phyloP scores from a whole-genome alignment of 2,888 invertebrate species.

The Melinopterus prodromus region DNA sequence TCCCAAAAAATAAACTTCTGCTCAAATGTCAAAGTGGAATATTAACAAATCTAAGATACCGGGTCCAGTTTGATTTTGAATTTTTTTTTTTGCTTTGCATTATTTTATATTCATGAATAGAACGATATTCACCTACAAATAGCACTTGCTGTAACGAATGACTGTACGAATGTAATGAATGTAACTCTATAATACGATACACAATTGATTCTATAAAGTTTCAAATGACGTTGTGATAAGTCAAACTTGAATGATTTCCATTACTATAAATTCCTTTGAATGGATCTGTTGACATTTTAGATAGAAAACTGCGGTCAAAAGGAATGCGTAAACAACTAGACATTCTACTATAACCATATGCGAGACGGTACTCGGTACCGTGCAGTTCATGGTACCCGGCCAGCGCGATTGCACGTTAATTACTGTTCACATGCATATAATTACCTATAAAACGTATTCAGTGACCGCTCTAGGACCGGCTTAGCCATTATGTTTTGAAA shows the following conservation, averaged over 20 bases:
- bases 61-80: too few relatives aligned
- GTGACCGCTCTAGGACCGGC: not conserved
- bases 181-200: too few relatives aligned
- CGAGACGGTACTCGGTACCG: not conserved
- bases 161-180: too few relatives aligned
- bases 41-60: too few relatives aligned
- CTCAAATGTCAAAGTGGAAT: too few relatives aligned
- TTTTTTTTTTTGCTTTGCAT: too few relatives aligned
- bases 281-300: not conserved
- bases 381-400: not conserved
- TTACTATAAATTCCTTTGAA: not conserved
- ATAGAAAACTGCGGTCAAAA: not conserved
- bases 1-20: too few relatives aligned
- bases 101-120: too few relatives aligned
- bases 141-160: too few relatives aligned
- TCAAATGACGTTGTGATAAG: not conserved
- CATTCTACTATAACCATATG: not conserved
- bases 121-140: too few relatives aligned
- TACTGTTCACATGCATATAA: not conserved
- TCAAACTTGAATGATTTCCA: not conserved
- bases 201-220: not conserved
- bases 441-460: constrained; percentile 4
- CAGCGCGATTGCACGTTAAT: not conserved
- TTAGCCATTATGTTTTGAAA: not conserved
- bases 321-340: not conserved